Percentiles rank a stretch among this genome's conserved stretches.
These are phyloP conservation scores for Achatina immaculata DNA, from an alignment of 1,140 invertebrate genomes.

Conservation along the genomic window DNA sequence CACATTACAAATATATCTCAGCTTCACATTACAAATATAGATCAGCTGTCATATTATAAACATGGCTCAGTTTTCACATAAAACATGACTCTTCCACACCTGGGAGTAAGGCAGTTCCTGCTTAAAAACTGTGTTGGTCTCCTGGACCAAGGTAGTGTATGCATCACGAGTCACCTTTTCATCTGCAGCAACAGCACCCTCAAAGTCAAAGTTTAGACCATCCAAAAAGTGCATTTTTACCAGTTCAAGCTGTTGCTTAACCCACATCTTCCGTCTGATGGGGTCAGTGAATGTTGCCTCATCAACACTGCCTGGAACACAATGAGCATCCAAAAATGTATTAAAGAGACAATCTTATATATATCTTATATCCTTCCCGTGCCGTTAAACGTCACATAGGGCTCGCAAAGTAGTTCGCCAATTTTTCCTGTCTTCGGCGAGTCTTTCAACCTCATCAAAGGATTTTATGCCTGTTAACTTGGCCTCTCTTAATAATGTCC, in stretches of 20 bases:
- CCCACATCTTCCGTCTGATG: slow-evolving; percentile 52
- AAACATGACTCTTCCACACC: too few species aligned
- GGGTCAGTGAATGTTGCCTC: slow-evolving; percentile 14
- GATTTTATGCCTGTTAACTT: too few species aligned
- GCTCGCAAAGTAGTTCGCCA: too few species aligned
- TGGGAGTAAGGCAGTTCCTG: slow-evolving; percentile 55
- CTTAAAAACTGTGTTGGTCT: slow-evolving; percentile 61
- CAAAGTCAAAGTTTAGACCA: slow-evolving; percentile 72
- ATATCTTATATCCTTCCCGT: too few species aligned
- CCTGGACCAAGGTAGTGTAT: slow-evolving; percentile 63
- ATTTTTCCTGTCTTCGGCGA: too few species aligned
- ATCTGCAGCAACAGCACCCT: slow-evolving; percentile 62
- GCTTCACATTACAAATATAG: not conserved
- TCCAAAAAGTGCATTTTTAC: slow-evolving; percentile 66
- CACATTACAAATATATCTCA: not conserved
- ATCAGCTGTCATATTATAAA: not conserved
- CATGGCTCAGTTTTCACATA: not conserved
- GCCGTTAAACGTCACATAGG: too few species aligned
- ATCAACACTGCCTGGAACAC: not conserved
- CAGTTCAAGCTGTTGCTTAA: slow-evolving; percentile 57
- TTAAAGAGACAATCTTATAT: too few species aligned
- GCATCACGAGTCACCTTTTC: slow-evolving; percentile 53
- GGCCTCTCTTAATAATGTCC: too few species aligned
- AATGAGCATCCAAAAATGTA: not conserved
- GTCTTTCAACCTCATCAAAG: too few species aligned